phyloP scores from a whole-genome alignment of 2,113 vertebrate species.

The Puffinus mauretanicus region DNA sequence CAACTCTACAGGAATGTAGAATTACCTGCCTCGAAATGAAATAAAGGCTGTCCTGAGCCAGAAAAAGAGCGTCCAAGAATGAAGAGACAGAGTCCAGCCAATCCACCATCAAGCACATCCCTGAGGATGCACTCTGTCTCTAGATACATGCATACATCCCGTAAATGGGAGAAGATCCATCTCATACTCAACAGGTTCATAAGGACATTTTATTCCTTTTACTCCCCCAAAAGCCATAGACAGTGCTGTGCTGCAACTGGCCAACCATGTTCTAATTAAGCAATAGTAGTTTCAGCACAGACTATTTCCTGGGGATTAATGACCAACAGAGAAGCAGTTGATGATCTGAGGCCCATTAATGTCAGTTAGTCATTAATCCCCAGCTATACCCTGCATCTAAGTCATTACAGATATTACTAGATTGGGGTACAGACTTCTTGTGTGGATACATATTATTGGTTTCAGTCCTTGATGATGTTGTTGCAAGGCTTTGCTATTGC shows the following conservation, averaged over 20 bases:
- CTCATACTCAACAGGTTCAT: not conserved
- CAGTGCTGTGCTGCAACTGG: not conserved
- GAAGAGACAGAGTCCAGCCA: not conserved
- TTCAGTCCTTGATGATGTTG: not conserved
- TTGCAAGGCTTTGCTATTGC: not conserved
- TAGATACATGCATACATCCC: not conserved
- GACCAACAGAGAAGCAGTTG: constrained; percentile 35
- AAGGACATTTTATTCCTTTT: not conserved
- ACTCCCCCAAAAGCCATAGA: not conserved
- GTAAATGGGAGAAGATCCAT: not conserved
- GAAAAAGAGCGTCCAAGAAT: not conserved
- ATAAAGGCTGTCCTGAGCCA: not conserved
- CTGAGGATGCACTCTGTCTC: not conserved
- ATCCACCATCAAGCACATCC: not conserved
- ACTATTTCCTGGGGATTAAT: constrained; percentile 59
- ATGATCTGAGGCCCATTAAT: constrained; percentile 54
- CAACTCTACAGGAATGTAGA: not conserved
- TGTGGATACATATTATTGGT: not conserved
- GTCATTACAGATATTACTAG: constrained; percentile 7
- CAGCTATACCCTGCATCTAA: not conserved
- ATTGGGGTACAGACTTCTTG: not conserved
- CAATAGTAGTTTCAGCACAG: not conserved
- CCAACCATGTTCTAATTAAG: constrained; percentile 42
- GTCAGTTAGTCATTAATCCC: constrained; percentile 43
- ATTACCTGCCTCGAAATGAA: not conserved